A percentile compares a stretch with the other conserved stretches of the same genome.
Evolutionary conservation across 2,888 invertebrate genomes (phyloP).

Genomic region (Idaea dimidiata): DNA sequence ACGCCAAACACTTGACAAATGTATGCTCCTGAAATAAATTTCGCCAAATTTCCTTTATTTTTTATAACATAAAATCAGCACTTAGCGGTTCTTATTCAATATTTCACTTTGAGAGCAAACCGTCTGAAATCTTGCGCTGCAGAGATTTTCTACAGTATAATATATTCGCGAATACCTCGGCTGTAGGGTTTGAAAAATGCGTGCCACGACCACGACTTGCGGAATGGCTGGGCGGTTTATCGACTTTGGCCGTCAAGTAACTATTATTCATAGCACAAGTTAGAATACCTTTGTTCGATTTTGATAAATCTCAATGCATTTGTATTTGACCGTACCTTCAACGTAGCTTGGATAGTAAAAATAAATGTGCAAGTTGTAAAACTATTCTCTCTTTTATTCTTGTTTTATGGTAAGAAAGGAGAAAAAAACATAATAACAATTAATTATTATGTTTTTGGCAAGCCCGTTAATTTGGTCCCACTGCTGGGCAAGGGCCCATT

Average conservation of each 20-base stretch:
- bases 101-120: conserved; percentile 2
- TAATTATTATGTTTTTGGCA: too few species aligned
- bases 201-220: conserved; percentile 29
- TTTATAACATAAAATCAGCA: background rate
- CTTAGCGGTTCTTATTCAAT: conserved; percentile 2
- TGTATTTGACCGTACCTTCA: background rate
- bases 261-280: conserved; percentile 28
- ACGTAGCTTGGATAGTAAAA: too few species aligned
- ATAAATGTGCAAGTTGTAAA: too few species aligned
- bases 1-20: background rate
- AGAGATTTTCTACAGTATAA: conserved; percentile 25
- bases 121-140: conserved; percentile 10
- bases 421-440: background rate
- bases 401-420: background rate
- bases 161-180: conserved; percentile 30
- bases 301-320: conserved; percentile 2
- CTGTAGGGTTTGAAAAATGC: conserved; percentile 35
- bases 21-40: background rate
- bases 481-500: too few species aligned
- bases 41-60: background rate
- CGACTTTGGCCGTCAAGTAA: conserved; percentile 29
- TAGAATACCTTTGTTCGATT: background rate
- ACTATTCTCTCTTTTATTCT: too few species aligned
- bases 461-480: too few species aligned
- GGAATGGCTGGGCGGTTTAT: conserved; percentile 31